Evolutionary conservation across 2,113 vertebrate species (phyloP), one percentile per base, ranked within the genome.

Genomic region (Semnornis frantzii): DNA sequence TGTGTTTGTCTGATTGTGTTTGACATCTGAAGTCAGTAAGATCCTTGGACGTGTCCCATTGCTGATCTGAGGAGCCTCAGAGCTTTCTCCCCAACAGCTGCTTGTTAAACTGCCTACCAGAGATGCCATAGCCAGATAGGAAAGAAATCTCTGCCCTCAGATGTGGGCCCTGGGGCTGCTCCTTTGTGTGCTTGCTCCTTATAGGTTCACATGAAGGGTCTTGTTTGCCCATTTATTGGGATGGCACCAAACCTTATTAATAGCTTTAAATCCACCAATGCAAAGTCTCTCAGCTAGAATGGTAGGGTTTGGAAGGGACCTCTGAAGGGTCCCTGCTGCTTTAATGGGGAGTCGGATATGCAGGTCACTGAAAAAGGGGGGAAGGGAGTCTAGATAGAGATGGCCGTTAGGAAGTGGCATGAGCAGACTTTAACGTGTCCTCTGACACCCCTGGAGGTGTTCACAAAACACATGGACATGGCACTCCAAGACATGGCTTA

Each of bases 1-100:
- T 33, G 68, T 52, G 60, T 52, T 68, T 77, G 48, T 85, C 44
- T 1, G 3, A 83, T 87, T 58, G 19, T 20, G 72, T 91, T 68
- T 93, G 95, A 81, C 87, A 77, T 60, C 33, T 24, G 48, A 85
- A 85, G 85, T 89, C 93, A 87, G 31, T 27, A 28, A 58, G 82
- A 85, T 74, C 85, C 85, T 2, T 72, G 69, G 42, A 78, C 85
- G 68, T 34, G 65, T 79, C 91, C 89, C 79, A 25, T 4, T 64
- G 72, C 76, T 75, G 82, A 60, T 89, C 57, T 85, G 64, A 91
- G 89, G 13, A 88, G 57, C 48, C 79, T 65, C 83, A 69, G 82
- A 46, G 77, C 37, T 71, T 55, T 72, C 28, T 50, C 52, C 42
- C 28, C 68, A 69, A 69, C 72, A 93, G 79, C 25, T 57, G 24